Base-by-base conservation (phyloP, 2,113 vertebrate species). In the Gulo gulo region DNA sequence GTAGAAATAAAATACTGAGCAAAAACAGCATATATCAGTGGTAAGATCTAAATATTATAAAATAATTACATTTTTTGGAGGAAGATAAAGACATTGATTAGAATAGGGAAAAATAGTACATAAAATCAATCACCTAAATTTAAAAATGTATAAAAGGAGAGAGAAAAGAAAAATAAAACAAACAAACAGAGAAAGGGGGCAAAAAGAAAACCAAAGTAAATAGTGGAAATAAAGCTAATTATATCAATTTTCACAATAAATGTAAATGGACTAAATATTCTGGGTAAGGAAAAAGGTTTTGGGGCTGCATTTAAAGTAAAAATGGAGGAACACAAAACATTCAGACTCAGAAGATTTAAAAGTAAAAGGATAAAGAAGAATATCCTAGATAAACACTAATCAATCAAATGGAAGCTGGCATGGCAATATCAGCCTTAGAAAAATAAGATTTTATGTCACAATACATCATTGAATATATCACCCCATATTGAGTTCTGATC, bases 211-310 rank as follows among this genome's bases (percentile, higher is more conserved):
- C 39, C 94, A 57, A 39, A 88, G 55, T 94, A 26, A 71, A 8
- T 82, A 34, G 29, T 16, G 63, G 14, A 65, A 80, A 74, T 85
- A 63, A 3, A 29, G 34, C 2, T 1, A 74, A 81, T 57, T 47
- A 50, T 82, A 71, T 50, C 14, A 76, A 16, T 71, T 84, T 91
- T 93, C 81, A 81, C 42, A 96, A 89, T 73, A 96, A 88, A 73
- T 81, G 14, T 92, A 94, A 95, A 82, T 78, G 52, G n/a, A 83
- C 76, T 81, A 97, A 91, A 91, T 14, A 86, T 94, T 92, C 20
- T 65, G 10, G 8, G 39, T 91, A 69, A 95, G 10, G 18, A 57
- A 12, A 91, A 92, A 93, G 45, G 57, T 61, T 88, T 74, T 73
- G 3, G 67, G n/a, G 42, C 3, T 84, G 4, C 6, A 61, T 16